phyloP scores from a whole-genome alignment of 2,797 vertebrate genomes.

The Vireo griseus region DNA sequence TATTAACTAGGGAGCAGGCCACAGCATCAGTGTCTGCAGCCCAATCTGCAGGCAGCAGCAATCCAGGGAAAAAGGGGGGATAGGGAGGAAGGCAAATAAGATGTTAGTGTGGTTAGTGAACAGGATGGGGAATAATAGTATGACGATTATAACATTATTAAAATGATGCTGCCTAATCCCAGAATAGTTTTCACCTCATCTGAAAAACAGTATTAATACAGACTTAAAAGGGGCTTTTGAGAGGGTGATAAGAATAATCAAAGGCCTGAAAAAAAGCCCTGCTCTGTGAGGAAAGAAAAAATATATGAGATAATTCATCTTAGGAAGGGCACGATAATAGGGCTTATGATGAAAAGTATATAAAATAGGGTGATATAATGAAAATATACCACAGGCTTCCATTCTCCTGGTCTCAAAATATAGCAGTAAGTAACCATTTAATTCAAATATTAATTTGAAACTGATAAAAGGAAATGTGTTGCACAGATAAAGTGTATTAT shows the following conservation, averaged over 20 bases:
- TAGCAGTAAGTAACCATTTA: neutral
- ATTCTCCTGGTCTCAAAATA: neutral
- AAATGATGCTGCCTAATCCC: conserved; percentile 32
- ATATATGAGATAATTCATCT: neutral
- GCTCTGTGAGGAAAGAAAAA: neutral
- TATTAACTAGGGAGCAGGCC: neutral
- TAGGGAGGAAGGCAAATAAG: neutral
- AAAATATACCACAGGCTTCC: conserved; percentile 31
- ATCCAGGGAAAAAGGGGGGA: neutral
- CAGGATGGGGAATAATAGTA: neutral
- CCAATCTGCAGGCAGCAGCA: neutral
- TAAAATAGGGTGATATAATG: conserved; percentile 16
- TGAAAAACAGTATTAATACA: conserved; percentile 11
- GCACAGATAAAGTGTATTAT: neutral
- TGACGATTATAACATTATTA: conserved; percentile 9
- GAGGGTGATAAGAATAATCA: conserved; percentile 45
- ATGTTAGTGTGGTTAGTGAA: neutral
- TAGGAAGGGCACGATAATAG: neutral
- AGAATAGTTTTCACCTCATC: conserved; percentile 19
- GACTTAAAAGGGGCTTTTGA: conserved; percentile 50
- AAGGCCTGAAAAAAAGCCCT: neutral
- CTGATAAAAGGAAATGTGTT: neutral
- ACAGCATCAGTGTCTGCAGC: neutral
- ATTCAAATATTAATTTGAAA: conserved; percentile 23
- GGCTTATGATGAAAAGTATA: conserved; percentile 8